Conservation (phyloP, 2,888 invertebrate species). For the Oscheius sp. region DNA sequence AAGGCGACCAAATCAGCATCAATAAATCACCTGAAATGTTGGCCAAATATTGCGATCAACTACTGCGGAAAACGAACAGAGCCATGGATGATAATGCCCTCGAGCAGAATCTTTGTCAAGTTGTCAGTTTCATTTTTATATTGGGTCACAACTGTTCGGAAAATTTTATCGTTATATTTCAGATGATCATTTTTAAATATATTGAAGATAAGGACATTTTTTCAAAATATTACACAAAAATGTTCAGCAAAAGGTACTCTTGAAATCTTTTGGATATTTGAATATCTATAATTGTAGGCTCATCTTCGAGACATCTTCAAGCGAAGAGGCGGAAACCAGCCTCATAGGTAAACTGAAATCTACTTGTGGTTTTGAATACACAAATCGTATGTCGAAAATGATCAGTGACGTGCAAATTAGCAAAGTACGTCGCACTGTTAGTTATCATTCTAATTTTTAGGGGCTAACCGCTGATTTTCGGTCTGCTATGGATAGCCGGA, state of each 20-base stretch:
- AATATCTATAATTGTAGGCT: conserved; percentile 76
- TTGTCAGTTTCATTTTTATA: conserved; percentile 79
- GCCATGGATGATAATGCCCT: conserved; percentile 98
- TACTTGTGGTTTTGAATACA: conserved; percentile 99
- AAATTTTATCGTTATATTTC: conserved; percentile 62
- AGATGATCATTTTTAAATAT: conserved; percentile 99
- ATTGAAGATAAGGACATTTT: conserved; percentile 99
- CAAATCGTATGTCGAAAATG: conserved; percentile 97
- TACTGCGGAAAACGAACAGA: conserved; percentile 95
- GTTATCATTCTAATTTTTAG: conserved; percentile 58
- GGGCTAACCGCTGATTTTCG: conserved; percentile 44
- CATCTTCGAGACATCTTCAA: conserved; percentile 96
- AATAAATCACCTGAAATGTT: conserved; percentile 93
- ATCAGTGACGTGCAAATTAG: conserved; percentile 98
- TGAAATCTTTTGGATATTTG: too few relatives aligned
- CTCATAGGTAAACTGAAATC: conserved; percentile 99
- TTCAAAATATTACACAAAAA: conserved; percentile 99
- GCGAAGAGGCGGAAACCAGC: conserved; percentile 98
- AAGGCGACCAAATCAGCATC: conserved; percentile 76
- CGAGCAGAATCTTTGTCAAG: conserved; percentile 97
- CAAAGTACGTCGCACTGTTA: conserved; percentile 82
- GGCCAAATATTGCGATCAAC: conserved; percentile 91
- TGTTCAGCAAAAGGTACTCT: conserved; percentile 88
- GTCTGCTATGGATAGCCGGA: conserved; percentile 18
- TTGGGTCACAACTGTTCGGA: too few relatives aligned